Base-by-base conservation (phyloP, 2,113 vertebrate species). In the Motacilla tschutschensis region DNA sequence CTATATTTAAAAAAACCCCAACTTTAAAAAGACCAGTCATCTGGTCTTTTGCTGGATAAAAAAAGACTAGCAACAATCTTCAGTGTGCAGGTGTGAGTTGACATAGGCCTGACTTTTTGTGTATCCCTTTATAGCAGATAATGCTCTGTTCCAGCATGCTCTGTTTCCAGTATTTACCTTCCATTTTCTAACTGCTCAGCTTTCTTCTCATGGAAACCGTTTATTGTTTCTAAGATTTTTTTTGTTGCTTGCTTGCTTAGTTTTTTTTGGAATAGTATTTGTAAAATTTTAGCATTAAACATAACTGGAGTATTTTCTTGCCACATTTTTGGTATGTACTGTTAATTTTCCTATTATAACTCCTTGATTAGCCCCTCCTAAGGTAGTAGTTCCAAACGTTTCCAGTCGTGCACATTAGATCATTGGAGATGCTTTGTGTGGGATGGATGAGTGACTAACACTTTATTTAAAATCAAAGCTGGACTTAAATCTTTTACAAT, bases 381-480 rank as follows among this genome's bases (percentile, higher is more conserved):
- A 70, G 41, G 20, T 38, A 44, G 31, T 5, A 60, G 20, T 67
- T 87, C 76, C 89, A 92, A 71, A 48, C 0, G 0, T 83, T 87
- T 85, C 60, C 77, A 83, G 79, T 55, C 44, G 38, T 41, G 65
- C 44, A 64, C 28, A 53, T 80, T 80, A 74, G 58, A 75, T 85
- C 58, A 83, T 51, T 31, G 58, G 73, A 62, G 48, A n/a, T 83
- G 35, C 36, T 67, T 85, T 80, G 40, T 59, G 69, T 75, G 58
- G 76, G 70, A 55, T 53, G n/a, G 41, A 51, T 26, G 69, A 77
- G 31, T 75, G 64, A 40, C 41, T 83, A 67, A 71, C 8, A 38
- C 83, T 89, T 87, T 67, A 74, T 70, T 82, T 76, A 85, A 89
- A 88, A 63, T 40, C 26, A 50, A 90, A 65, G 28, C 59, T 87